phyloP scores from a whole-genome alignment of 2,113 vertebrate species.

The Antechinus flavipes region DNA sequence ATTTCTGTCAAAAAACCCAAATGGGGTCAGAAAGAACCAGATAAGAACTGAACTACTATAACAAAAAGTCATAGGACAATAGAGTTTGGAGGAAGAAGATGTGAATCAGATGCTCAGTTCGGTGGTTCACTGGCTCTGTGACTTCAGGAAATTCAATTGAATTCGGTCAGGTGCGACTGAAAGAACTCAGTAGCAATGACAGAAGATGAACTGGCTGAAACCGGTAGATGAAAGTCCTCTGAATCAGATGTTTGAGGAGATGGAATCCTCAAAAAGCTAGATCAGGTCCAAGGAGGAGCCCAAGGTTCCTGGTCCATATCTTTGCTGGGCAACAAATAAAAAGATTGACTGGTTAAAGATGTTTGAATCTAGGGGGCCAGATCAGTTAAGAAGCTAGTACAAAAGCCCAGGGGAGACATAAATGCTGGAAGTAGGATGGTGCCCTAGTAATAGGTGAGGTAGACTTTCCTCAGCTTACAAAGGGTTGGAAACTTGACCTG shows the following conservation, averaged over 20 bases:
- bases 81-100: background rate
- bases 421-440: background rate
- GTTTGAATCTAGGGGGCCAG: background rate
- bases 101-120: background rate
- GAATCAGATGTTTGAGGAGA: background rate
- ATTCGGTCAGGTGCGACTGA: no score
- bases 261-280: background rate
- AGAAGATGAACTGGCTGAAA: background rate
- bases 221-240: background rate
- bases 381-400: background rate
- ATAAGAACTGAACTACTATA: no score
- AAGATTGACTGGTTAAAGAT: background rate
- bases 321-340: background rate
- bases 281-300: no score
- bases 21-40: background rate
- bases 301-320: background rate
- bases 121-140: background rate
- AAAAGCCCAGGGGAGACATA: background rate
- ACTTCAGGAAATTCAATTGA: constrained; percentile 13
- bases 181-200: no score
- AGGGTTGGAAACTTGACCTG: background rate
- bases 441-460: background rate
- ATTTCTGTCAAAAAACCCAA: no score
- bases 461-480: background rate
- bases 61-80: no score